Evolutionary conservation across 2,888 invertebrate species (phyloP), one percentile per base, ranked within the genome.

Genomic region (Trissolcus japonicus): DNA sequence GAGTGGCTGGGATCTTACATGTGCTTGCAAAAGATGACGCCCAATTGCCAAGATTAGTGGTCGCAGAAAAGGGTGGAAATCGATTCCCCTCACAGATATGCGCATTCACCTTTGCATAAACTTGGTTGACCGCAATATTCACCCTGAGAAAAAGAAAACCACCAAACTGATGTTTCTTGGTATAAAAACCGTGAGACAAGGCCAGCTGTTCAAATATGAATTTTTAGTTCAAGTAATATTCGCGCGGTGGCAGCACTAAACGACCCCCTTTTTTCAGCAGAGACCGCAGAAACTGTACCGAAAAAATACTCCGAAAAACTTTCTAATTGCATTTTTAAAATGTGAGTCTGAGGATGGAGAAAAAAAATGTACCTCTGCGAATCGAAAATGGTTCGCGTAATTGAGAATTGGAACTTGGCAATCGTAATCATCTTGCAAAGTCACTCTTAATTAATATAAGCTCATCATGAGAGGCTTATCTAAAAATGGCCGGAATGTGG

Each of bases 41-140:
- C 77, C 73, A 68, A 76, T 68, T 61, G 74, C 65, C 71, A 69
- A 80, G 81, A 81, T 82, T 80, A 81, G 80, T 74, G 48, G 56
- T 41, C 55, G 65, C 80, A 73, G 7, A 16, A 65, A 66, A 57
- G 62, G 69, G 69, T 71, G 69, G 69, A 67, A 68, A 66, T 62
- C 74, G 68, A 78, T 75, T 76, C 79, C 80, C 75, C 66, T 76
- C 50, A 75, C 68, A 74, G 25, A 4, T 73, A 76, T 69, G 78
- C 77, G 73, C 79, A 75, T 69, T 78, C 79, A 80, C 80, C 81
- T 82, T 79, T 63, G 54, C 68, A 76, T 63, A 48, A 59, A 78
- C 78, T 80, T 69, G 68, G 80, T 80, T 81, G 81, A 82, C 80
- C 79, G 77, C 81, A 77, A 79, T 76, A 74, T 79, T 75, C 78